Conservation (phyloP, 1,140 invertebrate genomes). For the Helicoverpa zea region DNA sequence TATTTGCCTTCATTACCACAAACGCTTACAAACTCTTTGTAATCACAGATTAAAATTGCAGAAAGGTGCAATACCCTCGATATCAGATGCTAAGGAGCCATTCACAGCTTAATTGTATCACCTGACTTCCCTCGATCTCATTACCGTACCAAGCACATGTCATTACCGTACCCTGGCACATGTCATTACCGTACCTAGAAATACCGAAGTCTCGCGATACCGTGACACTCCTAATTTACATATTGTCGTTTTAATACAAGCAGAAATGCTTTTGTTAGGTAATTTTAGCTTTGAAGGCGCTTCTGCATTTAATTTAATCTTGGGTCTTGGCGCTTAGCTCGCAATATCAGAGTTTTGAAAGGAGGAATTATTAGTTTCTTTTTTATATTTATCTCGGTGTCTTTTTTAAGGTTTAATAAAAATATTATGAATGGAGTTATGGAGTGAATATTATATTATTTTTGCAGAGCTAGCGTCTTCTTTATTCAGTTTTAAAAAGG, state of each 20-base stretch:
- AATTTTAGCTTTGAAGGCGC: not conserved
- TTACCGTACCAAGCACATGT: not conserved
- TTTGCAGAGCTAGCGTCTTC: not conserved
- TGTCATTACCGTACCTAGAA: not conserved
- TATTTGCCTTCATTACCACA: too few species aligned
- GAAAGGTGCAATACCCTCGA: too few species aligned
- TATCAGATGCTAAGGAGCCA: not conserved
- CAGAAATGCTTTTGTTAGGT: slow-evolving; percentile 15
- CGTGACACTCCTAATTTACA: slow-evolving; percentile 21
- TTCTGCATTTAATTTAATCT: slow-evolving; percentile 24
- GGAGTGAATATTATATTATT: not conserved
- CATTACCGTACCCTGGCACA: not conserved
- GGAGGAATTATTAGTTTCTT: not conserved
- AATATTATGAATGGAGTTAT: not conserved
- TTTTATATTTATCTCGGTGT: not conserved
- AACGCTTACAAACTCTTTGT: not conserved
- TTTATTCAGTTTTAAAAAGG: too few species aligned
- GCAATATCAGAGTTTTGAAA: slow-evolving; percentile 18
- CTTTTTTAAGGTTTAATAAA: slow-evolving; percentile 10
- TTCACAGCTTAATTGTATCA: not conserved
- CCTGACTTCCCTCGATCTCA: not conserved
- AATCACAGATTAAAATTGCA: not conserved
- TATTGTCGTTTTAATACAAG: slow-evolving; percentile 32
- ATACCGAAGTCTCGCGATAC: not conserved
- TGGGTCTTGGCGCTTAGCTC: not conserved